Percentiles rank a stretch among this genome's conserved stretches.
These are phyloP conservation scores for Pachyuromys duprasi DNA, from an alignment of 2,797 vertebrate genomes.

Conservation along the genomic window DNA sequence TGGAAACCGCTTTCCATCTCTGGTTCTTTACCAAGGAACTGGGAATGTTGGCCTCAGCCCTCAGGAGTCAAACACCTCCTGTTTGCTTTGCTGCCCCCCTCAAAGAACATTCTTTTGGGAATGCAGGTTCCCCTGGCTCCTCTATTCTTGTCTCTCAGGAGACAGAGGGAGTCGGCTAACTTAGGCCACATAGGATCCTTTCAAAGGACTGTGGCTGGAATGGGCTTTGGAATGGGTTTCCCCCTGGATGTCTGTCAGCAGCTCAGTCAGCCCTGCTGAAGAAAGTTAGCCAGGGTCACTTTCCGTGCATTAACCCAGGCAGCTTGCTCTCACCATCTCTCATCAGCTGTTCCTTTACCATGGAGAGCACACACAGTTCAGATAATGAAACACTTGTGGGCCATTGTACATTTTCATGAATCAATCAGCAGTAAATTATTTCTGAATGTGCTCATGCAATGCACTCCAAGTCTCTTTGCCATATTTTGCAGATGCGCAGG, in stretches of 20 bases:
- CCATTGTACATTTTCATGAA: conserved; percentile 68
- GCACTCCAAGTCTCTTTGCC: background rate
- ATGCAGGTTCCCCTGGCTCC: background rate
- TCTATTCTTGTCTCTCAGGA: conserved; percentile 4
- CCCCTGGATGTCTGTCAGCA: conserved; percentile 60
- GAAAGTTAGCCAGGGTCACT: conserved; percentile 36
- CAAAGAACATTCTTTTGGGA: background rate
- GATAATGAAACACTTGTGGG: conserved; percentile 62
- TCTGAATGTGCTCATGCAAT: conserved; percentile 50
- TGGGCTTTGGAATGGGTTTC: background rate
- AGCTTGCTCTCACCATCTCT: conserved; percentile 41
- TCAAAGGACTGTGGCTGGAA: background rate
- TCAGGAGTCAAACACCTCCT: fast-evolving
- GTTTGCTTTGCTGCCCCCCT: background rate
- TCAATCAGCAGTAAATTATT: conserved; percentile 72
- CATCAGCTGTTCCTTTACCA: conserved; percentile 26
- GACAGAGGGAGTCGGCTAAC: background rate
- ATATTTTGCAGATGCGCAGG: background rate
- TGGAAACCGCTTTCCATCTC: background rate
- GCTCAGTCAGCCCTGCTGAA: conserved; percentile 55
- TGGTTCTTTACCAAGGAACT: background rate
- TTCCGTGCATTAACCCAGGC: conserved; percentile 62
- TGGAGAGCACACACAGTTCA: conserved; percentile 58
- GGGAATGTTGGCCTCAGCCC: background rate
- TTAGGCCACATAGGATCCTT: background rate